phyloP scores from a whole-genome alignment of 1,140 invertebrate genomes.

The Acromyrmex charruanus region DNA sequence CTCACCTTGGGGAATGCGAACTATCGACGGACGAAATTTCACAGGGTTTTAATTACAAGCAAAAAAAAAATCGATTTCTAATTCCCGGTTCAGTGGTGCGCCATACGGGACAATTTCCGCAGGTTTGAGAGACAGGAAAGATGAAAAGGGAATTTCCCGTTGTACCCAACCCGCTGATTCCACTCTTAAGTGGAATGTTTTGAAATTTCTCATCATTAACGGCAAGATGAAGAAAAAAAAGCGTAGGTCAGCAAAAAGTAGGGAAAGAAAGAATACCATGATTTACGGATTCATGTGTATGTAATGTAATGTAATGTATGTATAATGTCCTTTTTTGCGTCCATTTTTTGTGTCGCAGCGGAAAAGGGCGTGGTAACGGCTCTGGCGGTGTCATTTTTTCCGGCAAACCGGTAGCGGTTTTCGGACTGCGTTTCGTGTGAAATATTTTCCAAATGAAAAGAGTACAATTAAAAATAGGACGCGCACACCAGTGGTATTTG shows the following conservation, averaged over 20 bases:
- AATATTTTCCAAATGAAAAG: slow-evolving; percentile 53
- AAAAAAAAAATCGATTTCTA: slow-evolving; percentile 35
- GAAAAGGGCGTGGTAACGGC: slow-evolving; percentile 36
- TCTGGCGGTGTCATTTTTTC: slow-evolving; percentile 43
- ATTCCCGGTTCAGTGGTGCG: slow-evolving; percentile 1
- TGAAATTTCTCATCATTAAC: slow-evolving; percentile 20
- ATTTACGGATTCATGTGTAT: neutral
- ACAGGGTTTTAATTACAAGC: slow-evolving; percentile 6
- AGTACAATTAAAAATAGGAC: slow-evolving; percentile 41
- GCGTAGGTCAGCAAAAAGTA: neutral
- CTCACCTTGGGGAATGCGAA: neutral
- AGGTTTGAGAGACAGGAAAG: neutral
- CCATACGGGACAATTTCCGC: slow-evolving; percentile 11
- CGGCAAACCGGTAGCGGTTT: slow-evolving; percentile 2
- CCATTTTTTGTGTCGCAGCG: neutral
- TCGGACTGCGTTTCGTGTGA: neutral
- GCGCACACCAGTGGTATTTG: neutral
- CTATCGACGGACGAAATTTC: neutral
- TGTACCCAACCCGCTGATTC: slow-evolving; percentile 2
- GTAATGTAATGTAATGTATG: neutral
- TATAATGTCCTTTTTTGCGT: neutral
- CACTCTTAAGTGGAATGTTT: slow-evolving; percentile 46
- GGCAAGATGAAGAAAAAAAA: neutral
- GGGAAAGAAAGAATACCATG: neutral
- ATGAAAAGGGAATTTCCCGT: neutral